phyloP scores from a whole-genome alignment of 1,140 invertebrate species.

The Drosophila burlai region DNA sequence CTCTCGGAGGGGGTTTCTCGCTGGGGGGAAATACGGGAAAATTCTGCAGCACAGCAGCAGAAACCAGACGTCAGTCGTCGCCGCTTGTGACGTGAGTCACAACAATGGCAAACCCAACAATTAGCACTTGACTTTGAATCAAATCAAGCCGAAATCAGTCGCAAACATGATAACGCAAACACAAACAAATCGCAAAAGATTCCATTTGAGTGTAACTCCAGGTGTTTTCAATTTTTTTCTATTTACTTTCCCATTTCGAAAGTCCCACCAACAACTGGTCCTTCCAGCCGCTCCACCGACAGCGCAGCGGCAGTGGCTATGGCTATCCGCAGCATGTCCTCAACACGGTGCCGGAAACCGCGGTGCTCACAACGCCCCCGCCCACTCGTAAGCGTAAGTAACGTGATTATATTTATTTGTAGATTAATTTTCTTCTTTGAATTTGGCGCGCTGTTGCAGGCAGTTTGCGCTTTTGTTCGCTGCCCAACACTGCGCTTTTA shows the following conservation, averaged over 20 bases:
- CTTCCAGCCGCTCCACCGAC: slow-evolving; percentile 71
- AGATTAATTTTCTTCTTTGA: neutral
- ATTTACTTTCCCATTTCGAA: slow-evolving; percentile 21
- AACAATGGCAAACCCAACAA: slow-evolving; percentile 63
- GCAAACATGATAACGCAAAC: slow-evolving; percentile 70
- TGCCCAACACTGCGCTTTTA: too few species aligned
- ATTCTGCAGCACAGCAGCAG: slow-evolving; percentile 46
- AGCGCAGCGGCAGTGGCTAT: slow-evolving; percentile 57
- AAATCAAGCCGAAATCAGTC: slow-evolving; percentile 75
- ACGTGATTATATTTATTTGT: neutral
- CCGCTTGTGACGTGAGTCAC: slow-evolving; percentile 55
- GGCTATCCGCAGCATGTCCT: slow-evolving; percentile 68
- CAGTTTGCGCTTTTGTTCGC: neutral
- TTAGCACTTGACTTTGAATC: slow-evolving; percentile 75
- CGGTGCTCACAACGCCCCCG: slow-evolving; percentile 65
- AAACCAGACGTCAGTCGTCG: slow-evolving; percentile 46
- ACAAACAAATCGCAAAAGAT: slow-evolving; percentile 53
- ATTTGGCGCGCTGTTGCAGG: slow-evolving; percentile 14
- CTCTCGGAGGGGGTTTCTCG: neutral
- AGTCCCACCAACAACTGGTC: slow-evolving; percentile 72
- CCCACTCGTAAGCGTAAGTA: slow-evolving; percentile 67
- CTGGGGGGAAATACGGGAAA: slow-evolving; percentile 55
- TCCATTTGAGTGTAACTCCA: slow-evolving; percentile 36
- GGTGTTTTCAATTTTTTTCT: slow-evolving; percentile 29
- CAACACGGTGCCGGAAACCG: slow-evolving; percentile 69